phyloP scores from a whole-genome alignment of 1,140 invertebrate species.

The Cylas formicarius region DNA sequence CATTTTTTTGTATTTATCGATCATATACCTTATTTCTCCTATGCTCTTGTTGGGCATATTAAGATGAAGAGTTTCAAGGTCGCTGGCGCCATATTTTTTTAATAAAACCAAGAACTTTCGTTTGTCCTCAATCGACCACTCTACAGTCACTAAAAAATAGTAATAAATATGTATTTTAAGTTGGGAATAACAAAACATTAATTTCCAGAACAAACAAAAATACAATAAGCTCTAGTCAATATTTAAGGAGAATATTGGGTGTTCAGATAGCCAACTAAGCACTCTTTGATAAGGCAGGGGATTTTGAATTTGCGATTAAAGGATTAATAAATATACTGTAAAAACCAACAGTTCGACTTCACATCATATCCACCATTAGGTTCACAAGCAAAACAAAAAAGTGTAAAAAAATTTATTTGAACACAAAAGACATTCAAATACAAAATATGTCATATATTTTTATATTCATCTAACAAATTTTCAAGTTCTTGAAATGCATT shows the following conservation, averaged over 20 bases:
- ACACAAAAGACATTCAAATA: not conserved
- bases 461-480: constrained; percentile 44
- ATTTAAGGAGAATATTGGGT: too few relatives aligned
- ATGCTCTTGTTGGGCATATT: constrained; percentile 23
- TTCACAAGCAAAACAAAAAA: not conserved
- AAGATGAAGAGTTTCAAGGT: constrained; percentile 19
- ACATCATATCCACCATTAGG: too few relatives aligned
- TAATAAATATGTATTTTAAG: constrained; percentile 7
- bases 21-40: constrained; percentile 23
- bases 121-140: constrained; percentile 25
- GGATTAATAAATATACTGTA: too few relatives aligned
- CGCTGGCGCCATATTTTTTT: constrained; percentile 17
- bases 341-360: too few relatives aligned
- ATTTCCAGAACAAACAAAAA: too few relatives aligned
- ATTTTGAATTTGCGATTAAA: too few relatives aligned
- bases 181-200: constrained; percentile 5
- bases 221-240: too few relatives aligned
- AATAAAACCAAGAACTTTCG: constrained; percentile 21
- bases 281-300: too few relatives aligned
- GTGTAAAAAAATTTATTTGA: constrained; percentile 5
- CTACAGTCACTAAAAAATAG: constrained; percentile 1
- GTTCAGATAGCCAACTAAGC: too few relatives aligned
- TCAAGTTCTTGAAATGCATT: constrained; percentile 46
- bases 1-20: constrained; percentile 22
- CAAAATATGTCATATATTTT: constrained; percentile 32